Evolutionary conservation across 2,888 invertebrate genomes (phyloP).

Genomic region (Mayetiola destructor): DNA sequence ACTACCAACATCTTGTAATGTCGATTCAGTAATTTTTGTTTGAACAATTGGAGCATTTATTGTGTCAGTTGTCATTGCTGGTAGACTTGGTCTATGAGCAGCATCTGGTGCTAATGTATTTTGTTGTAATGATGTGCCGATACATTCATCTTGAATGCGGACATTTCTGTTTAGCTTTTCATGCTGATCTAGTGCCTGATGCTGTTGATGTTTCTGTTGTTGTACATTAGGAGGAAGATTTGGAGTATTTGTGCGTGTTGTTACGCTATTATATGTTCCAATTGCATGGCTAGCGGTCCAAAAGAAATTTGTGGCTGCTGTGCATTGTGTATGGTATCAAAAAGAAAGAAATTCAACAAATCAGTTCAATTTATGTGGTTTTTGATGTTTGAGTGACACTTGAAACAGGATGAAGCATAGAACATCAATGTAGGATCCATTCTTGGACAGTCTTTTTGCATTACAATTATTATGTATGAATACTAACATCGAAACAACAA

Average conservation of each 20-base stretch:
- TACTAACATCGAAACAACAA: too few species aligned
- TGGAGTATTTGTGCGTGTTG: conserved; percentile 43
- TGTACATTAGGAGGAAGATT: conserved; percentile 17
- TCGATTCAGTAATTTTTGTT: background rate
- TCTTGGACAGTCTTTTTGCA: too few species aligned
- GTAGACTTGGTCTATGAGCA: conserved; percentile 39
- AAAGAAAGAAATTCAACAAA: background rate
- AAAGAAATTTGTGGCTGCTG: conserved; percentile 40
- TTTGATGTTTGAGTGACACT: too few species aligned
- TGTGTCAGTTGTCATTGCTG: conserved; percentile 25
- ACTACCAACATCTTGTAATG: conserved; percentile 5
- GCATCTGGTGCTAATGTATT: conserved; percentile 41
- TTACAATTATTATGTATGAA: too few species aligned
- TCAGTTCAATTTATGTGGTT: too few species aligned
- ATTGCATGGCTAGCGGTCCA: conserved; percentile 65
- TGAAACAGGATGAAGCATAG: too few species aligned
- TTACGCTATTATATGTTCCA: conserved; percentile 40
- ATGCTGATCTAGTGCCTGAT: conserved; percentile 21
- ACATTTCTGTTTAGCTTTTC: conserved; percentile 17
- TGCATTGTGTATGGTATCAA: background rate
- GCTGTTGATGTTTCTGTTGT: conserved; percentile 25
- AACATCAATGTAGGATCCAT: too few species aligned
- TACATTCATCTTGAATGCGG: background rate
- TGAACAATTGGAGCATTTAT: conserved; percentile 25
- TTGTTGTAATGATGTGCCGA: conserved; percentile 35